Base-by-base conservation (phyloP, 1,140 invertebrate genomes). In the Bombus sibiricus region DNA sequence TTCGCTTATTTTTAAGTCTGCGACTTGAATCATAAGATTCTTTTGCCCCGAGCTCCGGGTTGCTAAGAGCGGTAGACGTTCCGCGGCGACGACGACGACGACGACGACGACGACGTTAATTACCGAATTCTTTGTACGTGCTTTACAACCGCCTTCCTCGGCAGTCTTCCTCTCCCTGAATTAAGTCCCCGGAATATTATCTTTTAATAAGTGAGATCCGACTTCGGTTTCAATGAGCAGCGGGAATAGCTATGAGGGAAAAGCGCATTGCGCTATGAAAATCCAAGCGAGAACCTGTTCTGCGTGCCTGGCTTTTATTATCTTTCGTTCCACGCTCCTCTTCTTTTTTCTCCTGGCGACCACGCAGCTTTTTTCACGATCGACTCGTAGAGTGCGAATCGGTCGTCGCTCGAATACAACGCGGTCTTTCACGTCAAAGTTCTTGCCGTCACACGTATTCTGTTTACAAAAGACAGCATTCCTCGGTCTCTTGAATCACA, bases 201-300 rank as follows among this genome's bases (percentile, higher is more conserved):
- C 90, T 88, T 92, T 92, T 92, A 91, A 92, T 92, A 92, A 90
- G 88, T 47, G 66, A 84, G 73, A 89, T 86, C 76, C 75, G 76
- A 80, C 68, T 84, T 81, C 72, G 62, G 73, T 89, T 81, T 87
- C 76, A 89, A 89, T 86, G 85, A 82, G 76, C 32, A 47, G 71
- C 47, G 34, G 15, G 34, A 32, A 62, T 64, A 81, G n/a, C 59
- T 32, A 25, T 34, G 43, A 8, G 59, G 39, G 32, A 57, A 72
- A 86, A 37, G 69, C 75, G 73, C 37, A 53, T 34, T 39, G 78
- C 57, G 68, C 73, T 79, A 91, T 86, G 83, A 88, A 91, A 91
- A 89, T 88, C 86, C 39, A 69, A 47, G 64, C 59, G 82, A 84
- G 71, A 83, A 85, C 79, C 69, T 57, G 83, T 72, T 69, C 41